phyloP scores from a whole-genome alignment of 2,113 vertebrate species.

The Oryzias javanicus region DNA sequence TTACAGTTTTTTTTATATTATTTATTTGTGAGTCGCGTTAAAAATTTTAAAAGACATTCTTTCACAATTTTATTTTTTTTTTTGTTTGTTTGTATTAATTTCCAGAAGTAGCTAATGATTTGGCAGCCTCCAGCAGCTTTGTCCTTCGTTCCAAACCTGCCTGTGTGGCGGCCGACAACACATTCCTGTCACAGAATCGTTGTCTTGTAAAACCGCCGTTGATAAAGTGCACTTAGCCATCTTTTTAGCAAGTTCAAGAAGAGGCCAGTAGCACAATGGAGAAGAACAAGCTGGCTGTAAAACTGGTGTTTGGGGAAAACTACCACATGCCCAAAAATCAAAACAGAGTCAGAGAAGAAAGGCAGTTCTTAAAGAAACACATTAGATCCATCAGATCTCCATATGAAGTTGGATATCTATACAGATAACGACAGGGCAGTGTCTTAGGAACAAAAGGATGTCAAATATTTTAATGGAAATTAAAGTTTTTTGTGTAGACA shows the following conservation, averaged over 20 bases:
- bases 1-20: too few relatives aligned
- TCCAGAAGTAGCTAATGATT: conserved; percentile 3
- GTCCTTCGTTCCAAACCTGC: conserved; percentile 8
- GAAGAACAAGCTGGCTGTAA: conserved; percentile 51
- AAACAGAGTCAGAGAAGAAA: conserved; percentile 55
- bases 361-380: too few relatives aligned
- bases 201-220: conserved; percentile 53
- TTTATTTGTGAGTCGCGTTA: too few relatives aligned
- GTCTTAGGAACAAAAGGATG: too few relatives aligned
- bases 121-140: conserved; percentile 44
- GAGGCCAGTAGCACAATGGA: conserved; percentile 71
- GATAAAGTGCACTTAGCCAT: conserved; percentile 70
- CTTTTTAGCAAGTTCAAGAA: conserved; percentile 76
- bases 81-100: too few relatives aligned
- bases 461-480: too few relatives aligned
- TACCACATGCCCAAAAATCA: conserved; percentile 47
- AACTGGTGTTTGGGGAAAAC: conserved; percentile 64
- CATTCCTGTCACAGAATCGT: conserved; percentile 72
- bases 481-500: too few relatives aligned
- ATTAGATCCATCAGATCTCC: too few relatives aligned
- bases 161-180: conserved; percentile 44
- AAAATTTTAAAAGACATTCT: too few relatives aligned
- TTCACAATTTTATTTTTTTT: too few relatives aligned
- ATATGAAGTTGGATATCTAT: too few relatives aligned
- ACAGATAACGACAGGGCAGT: too few relatives aligned